These are phyloP conservation scores for Teleogryllus oceanicus DNA, from an alignment of 2,888 invertebrate genomes.

Conservation along the genomic window DNA sequence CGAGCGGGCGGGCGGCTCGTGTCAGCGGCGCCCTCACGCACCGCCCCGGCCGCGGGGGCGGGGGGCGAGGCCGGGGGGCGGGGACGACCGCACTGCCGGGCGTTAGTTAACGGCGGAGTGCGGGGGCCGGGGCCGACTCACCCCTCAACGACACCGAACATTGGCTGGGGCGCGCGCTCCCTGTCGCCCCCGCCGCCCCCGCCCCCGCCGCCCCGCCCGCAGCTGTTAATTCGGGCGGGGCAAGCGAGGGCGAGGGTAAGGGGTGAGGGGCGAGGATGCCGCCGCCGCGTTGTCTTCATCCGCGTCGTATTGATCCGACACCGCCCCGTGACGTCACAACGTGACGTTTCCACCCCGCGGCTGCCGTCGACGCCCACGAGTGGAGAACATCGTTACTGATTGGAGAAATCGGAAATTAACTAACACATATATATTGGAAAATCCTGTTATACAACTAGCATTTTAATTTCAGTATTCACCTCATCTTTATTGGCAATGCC, in stretches of 20 bases:
- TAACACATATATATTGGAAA: no score
- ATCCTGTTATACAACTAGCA: no score
- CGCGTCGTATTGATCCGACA: not conserved
- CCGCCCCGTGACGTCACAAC: not conserved
- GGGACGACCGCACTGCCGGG: not conserved
- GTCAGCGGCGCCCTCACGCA: not conserved
- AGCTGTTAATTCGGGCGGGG: not conserved
- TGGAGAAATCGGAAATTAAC: no score
- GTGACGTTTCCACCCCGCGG: not conserved
- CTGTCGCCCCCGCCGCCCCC: not conserved
- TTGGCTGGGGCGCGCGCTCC: not conserved
- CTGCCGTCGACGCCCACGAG: not conserved
- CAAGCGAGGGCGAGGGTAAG: no score
- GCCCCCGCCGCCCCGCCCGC: not conserved
- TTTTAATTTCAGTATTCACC: no score
- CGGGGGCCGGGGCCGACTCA: not conserved
- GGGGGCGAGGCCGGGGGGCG: not conserved
- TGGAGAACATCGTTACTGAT: no score
- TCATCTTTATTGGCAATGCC: no score
- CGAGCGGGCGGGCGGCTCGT: no score
- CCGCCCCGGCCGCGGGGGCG: not conserved
- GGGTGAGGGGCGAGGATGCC: not conserved
- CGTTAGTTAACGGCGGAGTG: not conserved
- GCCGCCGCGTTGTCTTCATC: conserved; percentile 7
- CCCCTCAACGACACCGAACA: not conserved